Evolutionary conservation across 1,140 invertebrate genomes (phyloP), one percentile per base, ranked within the genome.

Genomic region (Kradibia gibbosae): DNA sequence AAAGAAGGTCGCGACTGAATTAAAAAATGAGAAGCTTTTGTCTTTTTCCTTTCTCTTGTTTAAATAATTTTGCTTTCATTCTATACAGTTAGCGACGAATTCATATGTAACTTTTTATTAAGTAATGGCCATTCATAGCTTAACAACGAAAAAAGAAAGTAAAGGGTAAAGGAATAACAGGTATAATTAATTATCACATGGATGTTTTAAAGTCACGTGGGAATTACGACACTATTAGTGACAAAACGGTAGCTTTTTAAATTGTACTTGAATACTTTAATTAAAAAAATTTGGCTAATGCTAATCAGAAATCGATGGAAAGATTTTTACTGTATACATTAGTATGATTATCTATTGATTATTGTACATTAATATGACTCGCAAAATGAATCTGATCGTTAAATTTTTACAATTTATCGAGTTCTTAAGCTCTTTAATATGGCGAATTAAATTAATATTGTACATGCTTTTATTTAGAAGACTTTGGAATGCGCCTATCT

Each of bases 1-100:
- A 78, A 39, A 82, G 84, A 85, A 88, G 83, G 83, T 85, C 83
- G 83, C 83, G 85, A 83, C 53, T 83, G 74, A 83, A 78, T 73
- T 74, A 48, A 53, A 83, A 83, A 81, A 83, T 77, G 82, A 81
- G 76, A 77, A 34, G 60, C 67, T 79, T 82, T 73, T 82, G 81
- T 78, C 45, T 85, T 70, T 70, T 55, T 42, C 73, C 48, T 20
- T 36, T 13, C 22, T 55, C 39, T 60, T 28, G 34, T 22, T 48
- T 48, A 17, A 45, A 57, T 22, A 34, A 48, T 42, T 45, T 78
- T n/a, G 50, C 60, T 70, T 50, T 20, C 45, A 55, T 48, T 81
- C 28, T 80, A 48, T 65, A n/a, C n/a, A n/a, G 28, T 74, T 71
- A 74, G 3, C 34, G 65, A 0, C 50, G 34, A 71, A 8, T 45